Evolutionary conservation across 1,140 invertebrate genomes (phyloP), one percentile per base, ranked within the genome.

Genomic region (Scaptomyza hsui): DNA sequence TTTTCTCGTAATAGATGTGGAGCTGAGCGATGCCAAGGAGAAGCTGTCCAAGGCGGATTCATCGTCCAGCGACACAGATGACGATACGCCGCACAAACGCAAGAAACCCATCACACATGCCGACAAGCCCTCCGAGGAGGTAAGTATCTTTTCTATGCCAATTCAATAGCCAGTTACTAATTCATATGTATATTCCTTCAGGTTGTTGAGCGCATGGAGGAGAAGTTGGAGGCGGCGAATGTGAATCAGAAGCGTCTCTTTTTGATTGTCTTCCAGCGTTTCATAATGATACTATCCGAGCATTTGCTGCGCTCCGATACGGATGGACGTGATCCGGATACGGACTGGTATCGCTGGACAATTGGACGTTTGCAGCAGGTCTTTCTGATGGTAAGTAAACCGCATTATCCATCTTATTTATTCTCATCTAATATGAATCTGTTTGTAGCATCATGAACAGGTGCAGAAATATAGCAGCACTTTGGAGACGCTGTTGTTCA

Each of bases 211-310:
- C 94, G 96, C 64, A 98, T 99, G 97, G 98, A 99, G 91, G 98
- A 99, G 91, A 96, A 96, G 75, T 91, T 99, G 57, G 98, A 99
- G 92, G 95, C 96, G 24, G 97, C 97, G 0, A 97, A 99, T 92
- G 97, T 97, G 61, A 97, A 99, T 92, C 97, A 99, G 91, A 99
- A 99, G 92, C 97, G 98, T 92, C 92, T 99, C 15, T 99, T 99
- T 89, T 94, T 99, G 7, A 99, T 99, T 90, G 97, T 99, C 80
- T 99, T 99, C 92, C 98, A 99, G 95, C 94, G 98, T 72, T 99
- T 99, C 92, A 99, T 99, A 68, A 99, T 99, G 96, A 97, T 99
- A 75, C 93, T 99, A 47, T 98, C 98, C 0, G 98, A 99, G 92
- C 98, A 99, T 93, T 94, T 99, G 72, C 96, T 98, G 26, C 93